Evolutionary conservation across 1,140 invertebrate species (phyloP).

Genomic region (Plodia interpunctella): DNA sequence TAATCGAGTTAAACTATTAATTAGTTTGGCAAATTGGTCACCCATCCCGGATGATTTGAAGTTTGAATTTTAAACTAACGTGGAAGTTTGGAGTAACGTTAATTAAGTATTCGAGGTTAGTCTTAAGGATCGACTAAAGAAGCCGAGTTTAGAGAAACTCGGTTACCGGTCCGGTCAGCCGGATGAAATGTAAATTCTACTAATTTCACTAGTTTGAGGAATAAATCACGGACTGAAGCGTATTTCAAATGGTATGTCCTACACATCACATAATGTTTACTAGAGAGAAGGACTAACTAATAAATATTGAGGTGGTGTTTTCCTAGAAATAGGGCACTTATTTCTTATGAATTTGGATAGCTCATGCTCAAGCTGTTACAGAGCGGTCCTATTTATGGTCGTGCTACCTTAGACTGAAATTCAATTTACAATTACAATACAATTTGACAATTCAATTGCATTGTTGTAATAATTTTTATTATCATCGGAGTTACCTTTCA

Average conservation of each 20-base stretch:
- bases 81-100: background rate
- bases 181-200: constrained; percentile 22
- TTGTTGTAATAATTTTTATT: too few species aligned
- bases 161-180: constrained; percentile 23
- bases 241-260: background rate
- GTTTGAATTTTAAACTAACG: background rate
- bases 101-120: background rate
- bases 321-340: too few species aligned
- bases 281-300: too few species aligned
- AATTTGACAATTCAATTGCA: too few species aligned
- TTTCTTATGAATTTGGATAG: too few species aligned
- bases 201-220: constrained; percentile 12
- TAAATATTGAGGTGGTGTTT: too few species aligned
- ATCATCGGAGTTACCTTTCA: too few species aligned
- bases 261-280: too few species aligned
- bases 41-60: constrained; percentile 6
- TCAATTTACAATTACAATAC: too few species aligned
- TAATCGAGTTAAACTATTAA: background rate
- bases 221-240: background rate
- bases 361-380: too few species aligned
- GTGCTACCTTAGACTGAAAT: too few species aligned
- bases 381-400: too few species aligned
- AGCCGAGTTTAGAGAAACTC: constrained; percentile 17
- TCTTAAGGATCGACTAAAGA: background rate
- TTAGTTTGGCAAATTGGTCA: background rate